Conservation (phyloP, 1,140 invertebrate species). For the Brachionus sp. region DNA sequence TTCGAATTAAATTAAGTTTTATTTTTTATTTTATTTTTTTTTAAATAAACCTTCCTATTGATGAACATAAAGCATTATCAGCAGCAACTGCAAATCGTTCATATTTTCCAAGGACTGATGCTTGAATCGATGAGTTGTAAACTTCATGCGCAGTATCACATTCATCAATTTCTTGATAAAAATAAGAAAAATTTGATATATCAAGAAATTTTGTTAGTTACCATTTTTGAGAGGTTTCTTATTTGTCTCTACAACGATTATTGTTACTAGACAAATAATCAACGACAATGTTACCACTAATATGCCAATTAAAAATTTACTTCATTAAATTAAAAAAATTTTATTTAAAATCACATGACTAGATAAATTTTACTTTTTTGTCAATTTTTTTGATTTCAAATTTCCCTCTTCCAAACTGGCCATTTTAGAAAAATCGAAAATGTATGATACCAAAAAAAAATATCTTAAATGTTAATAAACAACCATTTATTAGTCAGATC, state of each 20-base stretch:
- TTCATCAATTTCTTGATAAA: neutral
- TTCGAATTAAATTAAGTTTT: neutral
- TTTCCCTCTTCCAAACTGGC: neutral
- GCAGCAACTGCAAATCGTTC: conserved; percentile 9
- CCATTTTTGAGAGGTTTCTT: neutral
- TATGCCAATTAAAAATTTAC: neutral
- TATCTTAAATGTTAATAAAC: neutral
- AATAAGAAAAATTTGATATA: neutral
- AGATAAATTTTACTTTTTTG: neutral
- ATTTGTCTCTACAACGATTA: neutral
- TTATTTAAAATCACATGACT: neutral
- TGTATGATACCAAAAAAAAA: no score
- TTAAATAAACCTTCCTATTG: neutral
- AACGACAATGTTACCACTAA: neutral
- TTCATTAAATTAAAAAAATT: neutral
- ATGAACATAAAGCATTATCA: conserved; percentile 45
- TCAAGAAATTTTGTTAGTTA: neutral
- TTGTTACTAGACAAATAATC: neutral
- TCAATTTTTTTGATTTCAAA: neutral
- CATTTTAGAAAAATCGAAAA: neutral
- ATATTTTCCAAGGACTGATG: neutral
- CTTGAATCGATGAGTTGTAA: neutral
- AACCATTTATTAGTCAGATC: no score
- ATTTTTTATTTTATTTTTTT: neutral
- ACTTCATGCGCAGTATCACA: conserved; percentile 43